Evolutionary conservation across 2,888 invertebrate genomes (phyloP), one percentile per base, ranked within the genome.

Genomic region (Eupelmus urozonus): DNA sequence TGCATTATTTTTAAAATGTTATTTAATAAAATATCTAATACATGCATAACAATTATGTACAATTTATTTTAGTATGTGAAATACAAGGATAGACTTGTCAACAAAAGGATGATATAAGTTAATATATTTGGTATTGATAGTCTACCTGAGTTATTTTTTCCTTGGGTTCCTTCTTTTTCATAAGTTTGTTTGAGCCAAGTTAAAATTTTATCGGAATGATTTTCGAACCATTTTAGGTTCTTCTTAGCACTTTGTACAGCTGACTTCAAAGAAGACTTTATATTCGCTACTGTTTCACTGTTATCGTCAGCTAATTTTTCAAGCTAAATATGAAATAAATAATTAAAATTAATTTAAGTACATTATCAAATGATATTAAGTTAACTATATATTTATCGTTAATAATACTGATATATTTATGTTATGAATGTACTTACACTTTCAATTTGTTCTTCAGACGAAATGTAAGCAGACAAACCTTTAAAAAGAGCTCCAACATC

Each of bases 401-500:
- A n/a, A n/a, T n/a, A n/a, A n/a, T n/a, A n/a, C n/a, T n/a, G n/a
- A n/a, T n/a, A n/a, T n/a, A 23, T 57, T 45, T 29, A 27, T 27
- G 20, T 29, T 7, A 34, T 53, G 18, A 53, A 66, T 4, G 53
- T 16, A 34, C 72, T 74, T 83, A 88, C 88, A 79, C 77, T 81
- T 2, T 70, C 1, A 11, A 84, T 79, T 73, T 87, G 83, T 2
- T 71, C 40, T 2, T 20, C 0, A 0, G 76, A 84, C 1, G 86
- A 83, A 3, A 87, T 69, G 23, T 73, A 80, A 9, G 60, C 45
- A 20, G 85, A 84, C 9, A 87, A 51, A 5, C 66, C 77, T 0
- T 76, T 71, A 29, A 87, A 84, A 18, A 86, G 66, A n/a, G 51
- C n/a, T 13, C 62, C 81, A 0, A 88, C 83, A 0, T 76, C 72